Evolutionary conservation across 1,140 invertebrate genomes (phyloP), one percentile per base, ranked within the genome.

Genomic region (Zaprionus inermis): DNA sequence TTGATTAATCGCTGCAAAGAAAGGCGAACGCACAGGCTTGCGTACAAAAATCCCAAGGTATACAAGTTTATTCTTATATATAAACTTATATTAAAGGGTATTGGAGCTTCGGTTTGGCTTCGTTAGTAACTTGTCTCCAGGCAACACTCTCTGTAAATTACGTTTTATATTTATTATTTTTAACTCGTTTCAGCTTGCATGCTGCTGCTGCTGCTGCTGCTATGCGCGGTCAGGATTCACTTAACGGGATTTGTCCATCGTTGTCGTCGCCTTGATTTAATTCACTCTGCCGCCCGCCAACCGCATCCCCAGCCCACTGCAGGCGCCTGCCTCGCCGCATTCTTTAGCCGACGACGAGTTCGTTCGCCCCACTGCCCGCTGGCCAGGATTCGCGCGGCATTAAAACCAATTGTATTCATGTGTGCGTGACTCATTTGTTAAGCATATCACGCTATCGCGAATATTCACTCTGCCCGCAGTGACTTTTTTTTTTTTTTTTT

Each of bases 381-480:
- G 76, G 51, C 36, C 78, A 66, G 70, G 30, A 78, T 32, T 36
- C 54, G 2, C 55, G 32, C 38, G 44, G 56, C 49, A 76, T 59
- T 34, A 74, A 66, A 72, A 75, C 38, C n/a, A 51, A 49, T 58
- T 58, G 41, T 20, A 46, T 52, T 51, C 30, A 30, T 36, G 38
- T 64, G n/a, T 54, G 46, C 75, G 79, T 81, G 79, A 75, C 79
- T 78, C 67, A 82, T 82, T 78, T 81, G 64, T n/a, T n/a, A n/a
- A n/a, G n/a, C n/a, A n/a, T n/a, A n/a, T n/a, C n/a, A n/a, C n/a
- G n/a, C n/a, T n/a, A n/a, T n/a, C n/a, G n/a, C n/a, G n/a, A n/a
- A n/a, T n/a, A n/a, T n/a, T n/a, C n/a, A n/a, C n/a, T n/a, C n/a
- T n/a, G n/a, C n/a, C n/a, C n/a, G n/a, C n/a, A n/a, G n/a, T n/a